Percentiles rank a stretch among this genome's conserved stretches.
These are phyloP conservation scores for Glyptemys insculpta DNA, from an alignment of 2,797 vertebrate genomes.

Conservation along the genomic window DNA sequence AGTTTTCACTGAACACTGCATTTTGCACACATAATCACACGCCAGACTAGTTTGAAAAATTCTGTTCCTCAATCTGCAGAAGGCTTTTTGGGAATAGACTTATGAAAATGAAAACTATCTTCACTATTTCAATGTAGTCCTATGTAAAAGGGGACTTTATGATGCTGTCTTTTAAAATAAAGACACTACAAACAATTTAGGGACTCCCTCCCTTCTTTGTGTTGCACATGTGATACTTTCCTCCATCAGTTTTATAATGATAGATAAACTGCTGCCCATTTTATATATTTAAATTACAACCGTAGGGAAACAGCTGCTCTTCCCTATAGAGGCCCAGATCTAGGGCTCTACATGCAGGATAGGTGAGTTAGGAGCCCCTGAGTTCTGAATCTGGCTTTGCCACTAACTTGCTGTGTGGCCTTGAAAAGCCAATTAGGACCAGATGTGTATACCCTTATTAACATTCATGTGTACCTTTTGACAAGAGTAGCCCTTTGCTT, in stretches of 20 bases:
- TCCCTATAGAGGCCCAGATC: not conserved
- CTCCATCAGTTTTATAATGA: not conserved
- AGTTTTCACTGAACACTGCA: not conserved
- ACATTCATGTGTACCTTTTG: not conserved
- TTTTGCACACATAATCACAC: not conserved
- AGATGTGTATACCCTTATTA: not conserved
- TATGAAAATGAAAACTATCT: not conserved
- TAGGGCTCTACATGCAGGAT: not conserved
- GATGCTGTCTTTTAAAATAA: not conserved
- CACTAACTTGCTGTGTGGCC: not conserved
- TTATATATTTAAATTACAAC: not conserved
- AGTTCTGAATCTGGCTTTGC: not conserved
- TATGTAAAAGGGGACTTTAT: not conserved
- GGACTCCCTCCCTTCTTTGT: not conserved
- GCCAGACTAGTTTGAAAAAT: not conserved
- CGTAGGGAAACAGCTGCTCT: not conserved
- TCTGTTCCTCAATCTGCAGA: not conserved
- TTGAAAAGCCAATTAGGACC: not conserved
- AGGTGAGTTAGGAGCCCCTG: not conserved
- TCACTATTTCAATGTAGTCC: not conserved
- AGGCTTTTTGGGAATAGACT: not conserved
- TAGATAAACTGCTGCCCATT: not conserved
- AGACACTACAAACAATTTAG: not conserved
- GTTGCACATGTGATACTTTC: accelerated
- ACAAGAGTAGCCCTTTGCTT: not conserved